Percentiles rank a stretch among this genome's conserved stretches.
phyloP scores from a whole-genome alignment of 1,140 invertebrate genomes.

The Dendrolimus punctatus region DNA sequence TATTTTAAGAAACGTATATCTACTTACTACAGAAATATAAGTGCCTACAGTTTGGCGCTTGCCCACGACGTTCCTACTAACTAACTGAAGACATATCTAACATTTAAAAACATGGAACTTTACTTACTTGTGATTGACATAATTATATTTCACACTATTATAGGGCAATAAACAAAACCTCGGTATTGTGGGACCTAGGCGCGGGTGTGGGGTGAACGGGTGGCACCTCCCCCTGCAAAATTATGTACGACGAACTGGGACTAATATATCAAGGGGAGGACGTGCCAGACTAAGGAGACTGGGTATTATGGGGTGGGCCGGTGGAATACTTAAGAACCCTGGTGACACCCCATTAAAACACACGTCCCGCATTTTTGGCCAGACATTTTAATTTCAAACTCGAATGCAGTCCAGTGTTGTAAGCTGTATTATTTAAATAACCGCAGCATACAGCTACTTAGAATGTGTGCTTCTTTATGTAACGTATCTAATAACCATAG shows the following conservation, averaged over 20 bases:
- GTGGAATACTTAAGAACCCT: constrained; percentile 68
- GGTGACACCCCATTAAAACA: constrained; percentile 70
- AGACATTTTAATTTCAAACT: constrained; percentile 58
- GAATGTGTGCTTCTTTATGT: too few species aligned
- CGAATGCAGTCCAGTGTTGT: constrained; percentile 16
- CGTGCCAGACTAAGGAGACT: constrained; percentile 67
- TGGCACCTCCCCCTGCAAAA: constrained; percentile 61
- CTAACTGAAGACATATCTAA: too few species aligned
- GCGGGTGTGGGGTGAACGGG: constrained; percentile 34
- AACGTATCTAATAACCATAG: too few species aligned
- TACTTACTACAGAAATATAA: too few species aligned
- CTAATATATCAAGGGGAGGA: constrained; percentile 70
- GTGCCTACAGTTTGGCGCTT: too few species aligned
- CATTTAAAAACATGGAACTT: too few species aligned
- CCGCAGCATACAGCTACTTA: too few species aligned
- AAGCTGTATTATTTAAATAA: constrained; percentile 7
- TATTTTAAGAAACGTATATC: too few species aligned
- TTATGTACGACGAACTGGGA: constrained; percentile 72
- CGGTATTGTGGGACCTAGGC: constrained; percentile 58
- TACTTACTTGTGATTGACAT: too few species aligned
- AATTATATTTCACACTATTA: constrained; percentile 33
- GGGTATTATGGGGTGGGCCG: constrained; percentile 66
- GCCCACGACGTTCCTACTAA: too few species aligned
- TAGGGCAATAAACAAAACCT: constrained; percentile 59
- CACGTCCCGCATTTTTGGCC: constrained; percentile 63